phyloP scores from a whole-genome alignment of 2,113 vertebrate species.

The Anoplopoma fimbria region DNA sequence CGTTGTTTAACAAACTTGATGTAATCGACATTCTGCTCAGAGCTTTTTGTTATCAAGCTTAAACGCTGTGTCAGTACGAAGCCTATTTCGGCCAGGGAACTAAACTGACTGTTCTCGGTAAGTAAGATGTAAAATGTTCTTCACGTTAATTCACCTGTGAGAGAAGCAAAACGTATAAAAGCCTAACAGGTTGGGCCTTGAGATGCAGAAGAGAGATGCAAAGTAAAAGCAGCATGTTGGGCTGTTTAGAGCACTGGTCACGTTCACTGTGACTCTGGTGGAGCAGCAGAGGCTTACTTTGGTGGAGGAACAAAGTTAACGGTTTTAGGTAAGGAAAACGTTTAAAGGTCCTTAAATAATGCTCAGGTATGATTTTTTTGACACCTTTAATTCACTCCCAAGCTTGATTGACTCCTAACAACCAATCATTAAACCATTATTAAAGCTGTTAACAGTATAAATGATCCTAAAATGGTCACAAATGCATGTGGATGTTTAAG shows the following conservation, averaged over 20 bases:
- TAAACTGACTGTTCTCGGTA: too few relatives aligned
- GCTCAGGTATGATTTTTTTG: neutral
- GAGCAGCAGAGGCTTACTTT: conserved; percentile 69
- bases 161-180: too few relatives aligned
- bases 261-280: conserved; percentile 14
- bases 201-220: too few relatives aligned
- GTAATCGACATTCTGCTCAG: too few relatives aligned
- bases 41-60: too few relatives aligned
- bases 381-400: neutral
- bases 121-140: too few relatives aligned
- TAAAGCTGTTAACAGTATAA: neutral
- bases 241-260: neutral
- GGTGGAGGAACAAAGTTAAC: conserved; percentile 73
- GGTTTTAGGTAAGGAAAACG: conserved; percentile 9
- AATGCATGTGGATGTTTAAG: neutral
- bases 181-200: too few relatives aligned
- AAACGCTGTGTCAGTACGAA: too few relatives aligned
- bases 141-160: too few relatives aligned
- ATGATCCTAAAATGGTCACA: neutral
- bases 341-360: neutral
- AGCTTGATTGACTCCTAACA: neutral
- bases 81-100: too few relatives aligned
- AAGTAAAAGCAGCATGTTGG: neutral
- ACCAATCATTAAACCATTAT: neutral
- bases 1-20: too few relatives aligned